Percentiles rank a stretch among this genome's conserved stretches.
phyloP scores from a whole-genome alignment of 2,888 invertebrate genomes.

The Neuroscelio doddi region DNA sequence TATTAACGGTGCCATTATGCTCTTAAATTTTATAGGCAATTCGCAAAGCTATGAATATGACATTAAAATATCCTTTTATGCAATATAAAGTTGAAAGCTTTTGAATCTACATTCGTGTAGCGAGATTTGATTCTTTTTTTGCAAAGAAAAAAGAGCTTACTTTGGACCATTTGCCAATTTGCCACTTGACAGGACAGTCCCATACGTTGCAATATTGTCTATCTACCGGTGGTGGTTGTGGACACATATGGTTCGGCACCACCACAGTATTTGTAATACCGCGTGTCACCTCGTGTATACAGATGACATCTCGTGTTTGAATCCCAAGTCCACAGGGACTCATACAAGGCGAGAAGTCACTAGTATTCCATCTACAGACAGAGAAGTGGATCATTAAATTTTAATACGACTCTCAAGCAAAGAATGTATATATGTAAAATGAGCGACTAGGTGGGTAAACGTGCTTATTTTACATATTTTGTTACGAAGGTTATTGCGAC shows the following conservation, averaged over 20 bases:
- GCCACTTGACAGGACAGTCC: slow-evolving; percentile 95
- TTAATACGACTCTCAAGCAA: slow-evolving; percentile 16
- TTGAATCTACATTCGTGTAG: too few relatives aligned
- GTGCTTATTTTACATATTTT: too few relatives aligned
- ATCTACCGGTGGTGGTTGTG: slow-evolving; percentile 90
- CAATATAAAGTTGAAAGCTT: slow-evolving; percentile 24
- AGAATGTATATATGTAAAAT: too few relatives aligned
- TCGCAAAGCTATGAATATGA: too few relatives aligned
- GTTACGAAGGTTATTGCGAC: too few relatives aligned
- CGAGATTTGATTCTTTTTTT: too few relatives aligned
- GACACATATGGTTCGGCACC: slow-evolving; percentile 95
- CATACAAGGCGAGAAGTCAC: slow-evolving; percentile 91
- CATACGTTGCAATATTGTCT: slow-evolving; percentile 93
- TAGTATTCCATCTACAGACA: slow-evolving; percentile 84
- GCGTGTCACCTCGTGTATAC: slow-evolving; percentile 89
- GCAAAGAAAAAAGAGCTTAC: slow-evolving; percentile 60
- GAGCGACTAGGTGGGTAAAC: too few relatives aligned
- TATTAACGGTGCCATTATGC: too few relatives aligned
- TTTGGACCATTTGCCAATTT: slow-evolving; percentile 88
- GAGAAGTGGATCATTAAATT: slow-evolving; percentile 35
- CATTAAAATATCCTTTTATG: slow-evolving; percentile 19
- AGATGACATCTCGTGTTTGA: slow-evolving; percentile 91
- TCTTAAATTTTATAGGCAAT: too few relatives aligned
- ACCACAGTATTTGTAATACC: slow-evolving; percentile 91
- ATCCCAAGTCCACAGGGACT: slow-evolving; percentile 96